Conservation (phyloP, 2,888 invertebrate genomes). For the Perizoma flavofasciatum region DNA sequence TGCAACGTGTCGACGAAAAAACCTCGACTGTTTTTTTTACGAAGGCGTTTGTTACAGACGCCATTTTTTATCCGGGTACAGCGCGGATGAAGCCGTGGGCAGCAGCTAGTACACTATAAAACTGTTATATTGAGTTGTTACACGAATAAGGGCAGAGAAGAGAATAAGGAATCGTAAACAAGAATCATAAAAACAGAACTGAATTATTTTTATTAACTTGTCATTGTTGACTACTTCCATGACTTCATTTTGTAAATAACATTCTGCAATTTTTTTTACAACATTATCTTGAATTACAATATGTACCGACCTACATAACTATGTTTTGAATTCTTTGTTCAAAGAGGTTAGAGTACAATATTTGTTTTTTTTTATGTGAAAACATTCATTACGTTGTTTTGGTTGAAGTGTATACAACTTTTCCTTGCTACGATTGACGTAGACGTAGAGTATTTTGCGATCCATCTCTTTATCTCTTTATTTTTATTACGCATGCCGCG, state of each 20-base stretch:
- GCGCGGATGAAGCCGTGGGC: no score
- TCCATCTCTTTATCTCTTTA: background rate
- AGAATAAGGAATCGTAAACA: constrained; percentile 16
- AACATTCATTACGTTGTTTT: background rate
- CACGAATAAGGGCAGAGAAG: constrained; percentile 10
- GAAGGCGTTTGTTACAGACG: no score
- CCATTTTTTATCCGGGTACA: no score
- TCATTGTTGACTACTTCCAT: constrained; percentile 11
- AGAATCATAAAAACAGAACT: constrained; percentile 10
- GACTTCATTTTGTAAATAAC: constrained; percentile 20
- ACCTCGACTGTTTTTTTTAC: no score
- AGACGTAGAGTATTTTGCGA: background rate
- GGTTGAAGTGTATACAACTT: background rate
- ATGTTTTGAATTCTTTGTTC: no score
- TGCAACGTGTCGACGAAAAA: no score
- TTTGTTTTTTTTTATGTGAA: no score
- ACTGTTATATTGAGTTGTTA: constrained; percentile 4
- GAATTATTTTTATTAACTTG: constrained; percentile 11
- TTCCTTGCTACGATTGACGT: background rate
- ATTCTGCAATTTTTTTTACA: background rate
- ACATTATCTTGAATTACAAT: no score
- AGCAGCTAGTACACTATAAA: background rate
- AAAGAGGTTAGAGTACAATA: no score
- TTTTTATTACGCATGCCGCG: constrained; percentile 14
- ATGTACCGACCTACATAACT: no score